Percentiles rank a stretch among this genome's conserved stretches.
These are phyloP conservation scores for Scaptomyza tumidula DNA, from an alignment of 2,888 invertebrate species.

Conservation along the genomic window DNA sequence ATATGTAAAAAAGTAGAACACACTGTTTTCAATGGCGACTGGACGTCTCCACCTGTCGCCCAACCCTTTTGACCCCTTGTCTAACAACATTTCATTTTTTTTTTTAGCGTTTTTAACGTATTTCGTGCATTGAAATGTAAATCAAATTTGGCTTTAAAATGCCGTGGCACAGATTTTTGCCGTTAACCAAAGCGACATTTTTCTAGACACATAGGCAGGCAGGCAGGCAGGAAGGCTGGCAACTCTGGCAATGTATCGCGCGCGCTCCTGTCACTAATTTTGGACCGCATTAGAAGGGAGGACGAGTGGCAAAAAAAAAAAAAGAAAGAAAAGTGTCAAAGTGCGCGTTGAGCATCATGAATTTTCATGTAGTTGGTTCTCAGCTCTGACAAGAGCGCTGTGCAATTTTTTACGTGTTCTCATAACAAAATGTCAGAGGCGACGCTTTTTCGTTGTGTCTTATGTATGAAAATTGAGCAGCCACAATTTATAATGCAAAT, in stretches of 20 bases:
- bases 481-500: constrained; percentile 77
- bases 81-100: neutral
- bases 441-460: constrained; percentile 31
- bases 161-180: constrained; percentile 61
- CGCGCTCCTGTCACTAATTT: constrained; percentile 42
- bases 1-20: constrained; percentile 1
- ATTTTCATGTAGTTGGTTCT: constrained; percentile 72
- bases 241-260: neutral
- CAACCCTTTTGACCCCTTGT: neutral
- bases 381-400: constrained; percentile 36
- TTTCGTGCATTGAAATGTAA: constrained; percentile 70
- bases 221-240: constrained; percentile 20
- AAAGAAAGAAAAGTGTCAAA: constrained; percentile 59
- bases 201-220: constrained; percentile 13
- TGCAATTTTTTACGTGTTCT: constrained; percentile 80
- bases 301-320: neutral
- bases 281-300: no score
- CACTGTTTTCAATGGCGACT: constrained; percentile 48
- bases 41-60: constrained; percentile 45
- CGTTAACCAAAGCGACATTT: constrained; percentile 49
- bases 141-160: constrained; percentile 71
- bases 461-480: constrained; percentile 71
- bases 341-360: constrained; percentile 65
- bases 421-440: constrained; percentile 75
- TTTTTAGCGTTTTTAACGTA: no score